phyloP scores from a whole-genome alignment of 2,113 vertebrate species.

The Arizona elegans region DNA sequence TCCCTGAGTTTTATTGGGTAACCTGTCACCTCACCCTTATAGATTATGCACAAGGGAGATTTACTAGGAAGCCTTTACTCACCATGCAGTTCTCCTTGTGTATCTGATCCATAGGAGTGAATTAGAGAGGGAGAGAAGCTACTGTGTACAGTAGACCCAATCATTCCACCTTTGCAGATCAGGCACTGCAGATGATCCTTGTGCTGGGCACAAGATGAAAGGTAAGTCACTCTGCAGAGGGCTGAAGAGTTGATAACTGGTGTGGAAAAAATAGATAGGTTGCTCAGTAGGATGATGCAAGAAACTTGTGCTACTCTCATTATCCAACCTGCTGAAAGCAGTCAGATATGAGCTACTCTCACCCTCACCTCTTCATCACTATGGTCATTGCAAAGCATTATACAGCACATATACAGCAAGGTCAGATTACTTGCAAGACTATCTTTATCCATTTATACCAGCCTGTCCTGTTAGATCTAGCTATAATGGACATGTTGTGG shows the following conservation, averaged over 20 bases:
- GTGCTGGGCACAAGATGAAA: background rate
- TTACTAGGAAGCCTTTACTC: background rate
- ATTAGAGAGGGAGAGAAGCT: background rate
- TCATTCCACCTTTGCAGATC: background rate
- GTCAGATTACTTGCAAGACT: background rate
- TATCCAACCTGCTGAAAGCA: background rate
- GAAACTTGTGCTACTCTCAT: background rate
- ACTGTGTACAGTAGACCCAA: background rate
- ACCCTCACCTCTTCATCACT: background rate
- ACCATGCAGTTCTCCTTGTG: background rate
- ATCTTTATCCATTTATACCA: background rate
- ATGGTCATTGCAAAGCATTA: background rate
- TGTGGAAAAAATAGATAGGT: background rate
- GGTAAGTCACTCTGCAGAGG: background rate
- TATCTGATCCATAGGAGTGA: background rate
- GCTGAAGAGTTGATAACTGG: background rate
- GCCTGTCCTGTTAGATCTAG: background rate
- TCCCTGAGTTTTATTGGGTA: background rate
- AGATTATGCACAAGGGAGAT: background rate
- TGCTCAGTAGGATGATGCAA: background rate
- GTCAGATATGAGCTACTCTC: background rate
- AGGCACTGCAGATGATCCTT: background rate
- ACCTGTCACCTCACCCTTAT: background rate
- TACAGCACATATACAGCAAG: background rate
- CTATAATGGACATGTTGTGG: background rate